Evolutionary conservation across 2,888 invertebrate species (phyloP).

Genomic region (Mylabris sibirica): DNA sequence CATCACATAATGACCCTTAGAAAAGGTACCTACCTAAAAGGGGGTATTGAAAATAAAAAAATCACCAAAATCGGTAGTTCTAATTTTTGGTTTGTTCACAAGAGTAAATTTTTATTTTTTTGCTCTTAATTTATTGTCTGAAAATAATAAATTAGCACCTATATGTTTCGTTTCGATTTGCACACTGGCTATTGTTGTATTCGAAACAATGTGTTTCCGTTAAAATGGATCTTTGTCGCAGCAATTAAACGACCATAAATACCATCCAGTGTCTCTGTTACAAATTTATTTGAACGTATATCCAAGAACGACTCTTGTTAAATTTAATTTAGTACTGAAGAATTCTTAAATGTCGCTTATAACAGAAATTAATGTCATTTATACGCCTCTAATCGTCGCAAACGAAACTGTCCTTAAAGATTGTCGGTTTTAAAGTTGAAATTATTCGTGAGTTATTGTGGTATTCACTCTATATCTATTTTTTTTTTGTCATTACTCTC

Average conservation of each 20-base stretch:
- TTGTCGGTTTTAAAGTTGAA: constrained; percentile 46
- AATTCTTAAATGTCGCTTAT: constrained; percentile 57
- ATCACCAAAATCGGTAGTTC: neutral
- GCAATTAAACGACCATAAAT: constrained; percentile 50
- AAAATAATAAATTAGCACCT: neutral
- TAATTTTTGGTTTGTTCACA: no score
- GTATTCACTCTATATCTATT: constrained; percentile 24
- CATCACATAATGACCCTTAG: no score
- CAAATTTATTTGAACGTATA: constrained; percentile 44
- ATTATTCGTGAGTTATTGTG: constrained; percentile 51
- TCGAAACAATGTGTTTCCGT: constrained; percentile 22
- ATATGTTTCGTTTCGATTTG: neutral
- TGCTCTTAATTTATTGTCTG: no score
- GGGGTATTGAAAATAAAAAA: no score
- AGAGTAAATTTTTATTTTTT: no score
- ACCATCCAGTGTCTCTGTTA: constrained; percentile 38
- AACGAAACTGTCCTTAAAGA: constrained; percentile 47
- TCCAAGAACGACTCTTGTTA: constrained; percentile 28
- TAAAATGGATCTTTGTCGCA: constrained; percentile 34
- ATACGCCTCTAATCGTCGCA: constrained; percentile 54
- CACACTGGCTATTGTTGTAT: neutral
- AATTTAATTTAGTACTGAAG: constrained; percentile 51
- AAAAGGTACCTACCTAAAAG: no score
- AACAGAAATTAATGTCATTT: constrained; percentile 58
- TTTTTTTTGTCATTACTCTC: constrained; percentile 9